These are phyloP conservation scores for Terrapene triunguis DNA, from an alignment of 2,113 vertebrate genomes.

Conservation along the genomic window DNA sequence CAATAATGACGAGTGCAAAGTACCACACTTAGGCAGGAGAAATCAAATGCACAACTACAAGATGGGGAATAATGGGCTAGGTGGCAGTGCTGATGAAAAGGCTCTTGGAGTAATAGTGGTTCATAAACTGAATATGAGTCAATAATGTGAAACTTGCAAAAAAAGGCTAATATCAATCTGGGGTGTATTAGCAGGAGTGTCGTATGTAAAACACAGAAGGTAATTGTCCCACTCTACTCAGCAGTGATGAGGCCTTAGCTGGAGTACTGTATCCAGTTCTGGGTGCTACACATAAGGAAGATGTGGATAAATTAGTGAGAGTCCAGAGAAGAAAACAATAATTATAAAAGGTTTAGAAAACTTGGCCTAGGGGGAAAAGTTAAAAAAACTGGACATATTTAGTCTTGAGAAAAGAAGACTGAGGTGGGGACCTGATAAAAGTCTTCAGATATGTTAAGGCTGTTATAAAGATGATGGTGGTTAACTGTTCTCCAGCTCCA, in stretches of 20 bases:
- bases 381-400: neutral
- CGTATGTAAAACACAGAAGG: neutral
- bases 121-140: neutral
- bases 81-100: neutral
- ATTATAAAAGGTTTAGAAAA: neutral
- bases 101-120: neutral
- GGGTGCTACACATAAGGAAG: too few relatives aligned
- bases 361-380: neutral
- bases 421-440: neutral
- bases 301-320: too few relatives aligned
- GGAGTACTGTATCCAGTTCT: too few relatives aligned
- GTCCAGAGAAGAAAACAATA: too few relatives aligned
- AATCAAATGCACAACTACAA: neutral
- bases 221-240: too few relatives aligned
- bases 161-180: neutral
- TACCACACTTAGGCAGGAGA: neutral
- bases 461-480: too few relatives aligned
- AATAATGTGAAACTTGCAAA: neutral
- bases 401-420: neutral
- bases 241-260: too few relatives aligned
- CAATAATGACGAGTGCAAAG: neutral
- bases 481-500: neutral
- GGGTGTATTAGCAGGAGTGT: neutral
- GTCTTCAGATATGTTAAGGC: neutral
- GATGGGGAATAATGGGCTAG: neutral